Evolutionary conservation across 1,140 invertebrate species (phyloP).

Genomic region (Latrodectus geometricus): DNA sequence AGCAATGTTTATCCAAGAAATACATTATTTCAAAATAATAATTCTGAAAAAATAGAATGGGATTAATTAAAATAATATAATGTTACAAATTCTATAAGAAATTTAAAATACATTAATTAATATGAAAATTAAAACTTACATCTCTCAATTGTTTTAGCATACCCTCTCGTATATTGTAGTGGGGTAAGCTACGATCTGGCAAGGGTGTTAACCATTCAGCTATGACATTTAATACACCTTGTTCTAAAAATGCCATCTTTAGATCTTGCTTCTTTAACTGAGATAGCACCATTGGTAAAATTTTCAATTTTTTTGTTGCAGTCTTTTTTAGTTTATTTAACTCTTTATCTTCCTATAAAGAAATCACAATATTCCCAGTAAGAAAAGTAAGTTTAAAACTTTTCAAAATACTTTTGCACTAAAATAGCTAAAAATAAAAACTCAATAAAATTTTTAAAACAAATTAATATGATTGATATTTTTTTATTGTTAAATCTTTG

Average conservation of each 20-base stretch:
- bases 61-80: neutral
- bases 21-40: too few relatives aligned
- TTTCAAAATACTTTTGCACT: too few relatives aligned
- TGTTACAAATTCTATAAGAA: neutral
- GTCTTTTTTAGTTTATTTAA: slow-evolving; percentile 85
- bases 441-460: too few relatives aligned
- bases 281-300: slow-evolving; percentile 88
- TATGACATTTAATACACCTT: slow-evolving; percentile 90
- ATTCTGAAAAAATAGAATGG: neutral
- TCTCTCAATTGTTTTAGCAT: slow-evolving; percentile 89
- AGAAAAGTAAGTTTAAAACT: too few relatives aligned
- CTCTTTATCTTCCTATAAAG: slow-evolving; percentile 82
- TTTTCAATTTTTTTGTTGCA: slow-evolving; percentile 90
- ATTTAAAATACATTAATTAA: neutral
- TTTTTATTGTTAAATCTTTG: too few relatives aligned
- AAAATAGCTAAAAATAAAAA: too few relatives aligned
- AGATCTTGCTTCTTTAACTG: slow-evolving; percentile 95
- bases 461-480: too few relatives aligned
- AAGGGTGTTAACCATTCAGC: slow-evolving; percentile 99
- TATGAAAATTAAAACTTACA: slow-evolving; percentile 73
- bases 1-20: too few relatives aligned
- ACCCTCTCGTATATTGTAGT: slow-evolving; percentile 88
- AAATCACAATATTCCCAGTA: neutral
- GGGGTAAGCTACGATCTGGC: slow-evolving; percentile 95
- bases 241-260: slow-evolving; percentile 93